Conservation (phyloP, 64 coral and sea anemone genomes). For the Catalaphyllia jardinei region DNA sequence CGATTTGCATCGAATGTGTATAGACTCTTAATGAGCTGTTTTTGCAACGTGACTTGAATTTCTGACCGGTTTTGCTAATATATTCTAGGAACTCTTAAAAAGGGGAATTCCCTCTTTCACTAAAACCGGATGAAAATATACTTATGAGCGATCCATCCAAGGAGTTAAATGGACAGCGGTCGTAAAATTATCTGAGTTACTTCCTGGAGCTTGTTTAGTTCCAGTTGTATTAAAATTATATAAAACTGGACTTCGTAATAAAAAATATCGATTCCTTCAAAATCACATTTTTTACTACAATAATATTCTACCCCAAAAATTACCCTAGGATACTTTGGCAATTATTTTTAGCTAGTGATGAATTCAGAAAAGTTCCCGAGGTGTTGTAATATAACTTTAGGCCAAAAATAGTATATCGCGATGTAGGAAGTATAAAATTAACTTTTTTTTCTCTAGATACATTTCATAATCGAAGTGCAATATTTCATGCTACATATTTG, state of each 20-base stretch:
- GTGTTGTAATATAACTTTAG: not conserved
- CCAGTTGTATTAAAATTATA: no score
- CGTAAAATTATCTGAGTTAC: no score
- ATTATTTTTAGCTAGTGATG: not conserved
- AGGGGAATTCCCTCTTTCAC: slow-evolving; percentile 18
- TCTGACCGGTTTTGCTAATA: not conserved
- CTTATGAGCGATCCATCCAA: not conserved
- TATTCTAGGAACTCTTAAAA: not conserved
- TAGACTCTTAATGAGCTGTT: not conserved
- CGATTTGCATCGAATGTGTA: not conserved
- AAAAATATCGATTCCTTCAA: no score
- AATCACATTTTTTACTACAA: no score
- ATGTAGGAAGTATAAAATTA: not conserved
- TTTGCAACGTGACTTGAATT: not conserved
- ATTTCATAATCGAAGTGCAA: not conserved
- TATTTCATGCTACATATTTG: not conserved
- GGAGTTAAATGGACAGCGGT: not conserved
- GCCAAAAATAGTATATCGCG: not conserved
- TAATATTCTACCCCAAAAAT: no score
- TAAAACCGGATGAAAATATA: slow-evolving; percentile 3
- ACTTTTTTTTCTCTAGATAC: not conserved
- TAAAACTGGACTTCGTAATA: no score
- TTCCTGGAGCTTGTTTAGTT: no score
- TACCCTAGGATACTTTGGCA: no score
- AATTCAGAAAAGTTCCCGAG: not conserved